Evolutionary conservation across 35 echinoderm and acorn worm genomes (phyloP).

Genomic region (Strongylocentrotus purpuratus): DNA sequence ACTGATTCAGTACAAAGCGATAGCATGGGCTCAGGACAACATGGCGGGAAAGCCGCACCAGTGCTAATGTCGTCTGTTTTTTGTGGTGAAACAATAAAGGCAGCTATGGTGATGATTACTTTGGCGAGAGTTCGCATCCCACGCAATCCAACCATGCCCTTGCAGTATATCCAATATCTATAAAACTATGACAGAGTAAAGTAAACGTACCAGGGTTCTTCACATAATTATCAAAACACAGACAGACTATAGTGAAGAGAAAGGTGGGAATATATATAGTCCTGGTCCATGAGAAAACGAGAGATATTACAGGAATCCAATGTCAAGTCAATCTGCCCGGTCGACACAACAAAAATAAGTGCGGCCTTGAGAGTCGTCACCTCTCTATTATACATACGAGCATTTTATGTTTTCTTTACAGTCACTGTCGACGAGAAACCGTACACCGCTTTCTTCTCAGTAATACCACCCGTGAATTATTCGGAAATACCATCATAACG

Average conservation of each 20-base stretch:
- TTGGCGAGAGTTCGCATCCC: background rate
- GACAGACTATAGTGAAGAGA: background rate
- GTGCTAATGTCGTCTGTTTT: background rate
- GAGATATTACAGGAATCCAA: background rate
- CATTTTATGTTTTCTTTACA: background rate
- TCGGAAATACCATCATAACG: background rate
- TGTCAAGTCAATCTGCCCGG: background rate
- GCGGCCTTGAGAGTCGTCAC: background rate
- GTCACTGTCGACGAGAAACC: background rate
- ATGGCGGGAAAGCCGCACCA: background rate
- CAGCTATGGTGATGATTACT: background rate
- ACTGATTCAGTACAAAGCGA: background rate
- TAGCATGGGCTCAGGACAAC: background rate
- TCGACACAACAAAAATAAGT: background rate
- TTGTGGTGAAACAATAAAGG: background rate
- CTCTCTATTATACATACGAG: background rate
- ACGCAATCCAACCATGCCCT: background rate
- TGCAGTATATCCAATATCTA: background rate
- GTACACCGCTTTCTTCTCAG: background rate
- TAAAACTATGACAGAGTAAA: background rate
- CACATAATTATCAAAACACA: background rate
- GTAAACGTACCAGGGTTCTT: background rate
- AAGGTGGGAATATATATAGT: background rate
- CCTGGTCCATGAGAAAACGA: background rate
- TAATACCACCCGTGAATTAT: background rate